phyloP scores from a whole-genome alignment of 1,140 invertebrate species.

The Leptinotarsa texana region DNA sequence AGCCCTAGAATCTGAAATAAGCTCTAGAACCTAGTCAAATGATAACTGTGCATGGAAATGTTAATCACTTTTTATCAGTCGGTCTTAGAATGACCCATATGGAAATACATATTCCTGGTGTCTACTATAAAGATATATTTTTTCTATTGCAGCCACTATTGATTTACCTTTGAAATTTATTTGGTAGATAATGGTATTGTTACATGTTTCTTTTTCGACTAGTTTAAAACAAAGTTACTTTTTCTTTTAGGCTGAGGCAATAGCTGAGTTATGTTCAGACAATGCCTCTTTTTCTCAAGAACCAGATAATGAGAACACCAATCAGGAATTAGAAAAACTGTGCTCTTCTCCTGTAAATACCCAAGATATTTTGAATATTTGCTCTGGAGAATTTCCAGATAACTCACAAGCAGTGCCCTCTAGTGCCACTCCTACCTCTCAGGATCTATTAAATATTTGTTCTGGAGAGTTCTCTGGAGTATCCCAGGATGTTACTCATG shows the following conservation, averaged over 20 bases:
- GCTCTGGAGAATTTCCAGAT: conserved; percentile 13
- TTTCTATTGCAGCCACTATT: too few relatives aligned
- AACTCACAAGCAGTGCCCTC: background rate
- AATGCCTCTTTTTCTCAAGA: background rate
- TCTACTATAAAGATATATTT: too few relatives aligned
- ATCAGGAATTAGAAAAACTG: background rate
- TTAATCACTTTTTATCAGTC: too few relatives aligned
- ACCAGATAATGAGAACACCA: background rate
- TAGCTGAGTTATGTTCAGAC: conserved; percentile 21
- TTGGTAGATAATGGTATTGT: too few relatives aligned
- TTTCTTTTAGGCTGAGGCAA: conserved; percentile 19
- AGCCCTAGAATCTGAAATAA: too few relatives aligned
- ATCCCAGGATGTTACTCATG: conserved; percentile 23
- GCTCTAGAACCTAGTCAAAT: too few relatives aligned
- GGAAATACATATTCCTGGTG: too few relatives aligned
- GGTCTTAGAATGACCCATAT: too few relatives aligned
- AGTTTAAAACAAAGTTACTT: background rate
- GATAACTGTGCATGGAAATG: too few relatives aligned
- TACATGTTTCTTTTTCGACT: too few relatives aligned
- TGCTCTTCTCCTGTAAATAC: background rate
- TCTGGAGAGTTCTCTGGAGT: conserved; percentile 50
- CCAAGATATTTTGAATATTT: conserved; percentile 22
- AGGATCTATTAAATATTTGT: conserved; percentile 50
- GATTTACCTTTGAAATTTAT: too few relatives aligned
- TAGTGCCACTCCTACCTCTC: conserved; percentile 35